Conservation (phyloP, 92 coral and sea anemone genomes). For the Porites lobata region DNA sequence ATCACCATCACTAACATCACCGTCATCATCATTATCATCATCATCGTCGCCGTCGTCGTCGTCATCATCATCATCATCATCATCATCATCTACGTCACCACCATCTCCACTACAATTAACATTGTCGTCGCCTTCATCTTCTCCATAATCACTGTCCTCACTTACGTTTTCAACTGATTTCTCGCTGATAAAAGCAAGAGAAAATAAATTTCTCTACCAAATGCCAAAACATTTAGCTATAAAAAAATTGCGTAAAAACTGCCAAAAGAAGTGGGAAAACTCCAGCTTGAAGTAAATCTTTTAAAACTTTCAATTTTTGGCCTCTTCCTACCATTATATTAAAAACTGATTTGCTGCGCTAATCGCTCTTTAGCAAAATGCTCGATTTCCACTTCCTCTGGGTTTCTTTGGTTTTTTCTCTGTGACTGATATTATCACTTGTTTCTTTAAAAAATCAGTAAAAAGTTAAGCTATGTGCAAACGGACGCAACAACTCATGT, state of each 20-base stretch:
- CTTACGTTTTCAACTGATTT: conserved; percentile 41
- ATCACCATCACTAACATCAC: not conserved
- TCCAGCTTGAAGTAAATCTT: not conserved
- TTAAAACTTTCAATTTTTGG: too few species aligned
- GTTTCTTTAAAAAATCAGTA: too few species aligned
- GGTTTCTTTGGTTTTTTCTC: too few species aligned
- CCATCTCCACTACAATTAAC: conserved; percentile 4
- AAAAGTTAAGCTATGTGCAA: too few species aligned
- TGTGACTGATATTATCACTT: too few species aligned
- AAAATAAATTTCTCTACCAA: not conserved
- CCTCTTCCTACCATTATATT: too few species aligned
- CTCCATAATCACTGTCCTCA: conserved; percentile 22
- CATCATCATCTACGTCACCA: not conserved
- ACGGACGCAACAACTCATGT: too few species aligned
- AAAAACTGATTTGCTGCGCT: too few species aligned
- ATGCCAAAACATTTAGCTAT: not conserved
- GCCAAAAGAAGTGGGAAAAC: not conserved
- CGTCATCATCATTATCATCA: conserved; percentile 12
- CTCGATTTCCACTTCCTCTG: too few species aligned
- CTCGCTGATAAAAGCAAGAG: conserved; percentile 18
- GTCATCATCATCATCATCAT: not conserved
- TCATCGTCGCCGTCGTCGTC: not conserved
- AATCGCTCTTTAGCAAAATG: too few species aligned
- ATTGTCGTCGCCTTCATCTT: not conserved
- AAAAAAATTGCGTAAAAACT: too few species aligned